A percentile compares a stretch with the other conserved stretches of the same genome.
Evolutionary conservation across 2,888 invertebrate species (phyloP).

Genomic region (Idaea dimidiata): DNA sequence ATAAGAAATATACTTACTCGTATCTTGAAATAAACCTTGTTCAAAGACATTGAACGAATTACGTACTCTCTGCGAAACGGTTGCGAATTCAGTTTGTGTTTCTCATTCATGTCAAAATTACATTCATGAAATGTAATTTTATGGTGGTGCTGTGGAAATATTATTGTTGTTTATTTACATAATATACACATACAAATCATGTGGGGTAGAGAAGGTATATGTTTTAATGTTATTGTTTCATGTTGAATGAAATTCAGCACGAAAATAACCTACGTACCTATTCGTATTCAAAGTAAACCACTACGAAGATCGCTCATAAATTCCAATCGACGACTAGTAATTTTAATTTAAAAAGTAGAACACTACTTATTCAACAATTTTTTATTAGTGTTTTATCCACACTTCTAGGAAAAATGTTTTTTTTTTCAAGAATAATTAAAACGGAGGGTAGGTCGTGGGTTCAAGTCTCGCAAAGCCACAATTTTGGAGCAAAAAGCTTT

Average conservation of each 20-base stretch:
- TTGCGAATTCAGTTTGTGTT: slow-evolving; percentile 10
- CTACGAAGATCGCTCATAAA: background rate
- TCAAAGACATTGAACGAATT: slow-evolving; percentile 14
- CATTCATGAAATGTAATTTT: slow-evolving; percentile 5
- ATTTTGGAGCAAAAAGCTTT: too few relatives aligned
- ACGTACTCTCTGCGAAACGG: slow-evolving; percentile 1
- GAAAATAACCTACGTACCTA: background rate
- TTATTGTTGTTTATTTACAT: slow-evolving; percentile 2
- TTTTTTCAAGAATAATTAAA: too few relatives aligned
- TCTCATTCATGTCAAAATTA: slow-evolving; percentile 1
- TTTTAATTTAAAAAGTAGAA: too few relatives aligned
- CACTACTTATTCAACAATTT: too few relatives aligned
- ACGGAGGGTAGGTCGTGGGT: too few relatives aligned
- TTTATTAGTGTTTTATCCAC: too few relatives aligned
- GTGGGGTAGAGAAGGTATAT: background rate
- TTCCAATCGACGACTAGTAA: too few relatives aligned
- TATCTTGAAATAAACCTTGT: slow-evolving; percentile 1
- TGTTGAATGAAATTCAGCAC: background rate
- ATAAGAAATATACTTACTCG: background rate
- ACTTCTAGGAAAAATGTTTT: too few relatives aligned
- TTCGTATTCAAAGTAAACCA: background rate
- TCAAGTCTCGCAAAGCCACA: too few relatives aligned
- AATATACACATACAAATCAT: slow-evolving; percentile 1
- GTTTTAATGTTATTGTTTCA: background rate
- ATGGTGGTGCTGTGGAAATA: slow-evolving; percentile 7